phyloP scores from a whole-genome alignment of 2,888 invertebrate genomes.

The Drosophila paramelanica region DNA sequence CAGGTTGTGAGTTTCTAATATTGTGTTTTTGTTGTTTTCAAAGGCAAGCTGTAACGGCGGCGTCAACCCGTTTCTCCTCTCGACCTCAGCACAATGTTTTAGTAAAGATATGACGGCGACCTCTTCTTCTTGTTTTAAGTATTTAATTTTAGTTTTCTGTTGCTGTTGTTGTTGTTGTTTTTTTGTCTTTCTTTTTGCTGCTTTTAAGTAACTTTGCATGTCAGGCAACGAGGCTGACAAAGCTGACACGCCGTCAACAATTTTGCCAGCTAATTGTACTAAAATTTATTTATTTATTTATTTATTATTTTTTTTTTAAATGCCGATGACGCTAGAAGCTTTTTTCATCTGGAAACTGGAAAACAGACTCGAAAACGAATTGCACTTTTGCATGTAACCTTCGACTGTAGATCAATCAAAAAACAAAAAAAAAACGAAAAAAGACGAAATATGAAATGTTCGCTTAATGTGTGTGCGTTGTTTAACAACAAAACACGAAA shows the following conservation, averaged over 20 bases:
- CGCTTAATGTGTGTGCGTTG: conserved; percentile 12
- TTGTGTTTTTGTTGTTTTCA: conserved; percentile 20
- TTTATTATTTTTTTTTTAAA: conserved; percentile 54
- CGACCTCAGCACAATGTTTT: conserved; percentile 37
- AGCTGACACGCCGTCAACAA: conserved; percentile 53
- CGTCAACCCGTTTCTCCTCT: conserved; percentile 31
- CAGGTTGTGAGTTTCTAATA: conserved; percentile 5
- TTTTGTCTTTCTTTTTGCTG: conserved; percentile 28
- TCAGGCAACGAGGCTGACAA: conserved; percentile 57
- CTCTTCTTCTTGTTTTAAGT: conserved; percentile 55
- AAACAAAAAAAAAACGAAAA: conserved; percentile 19
- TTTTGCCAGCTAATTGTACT: conserved; percentile 74
- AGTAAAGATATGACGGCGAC: conserved; percentile 53
- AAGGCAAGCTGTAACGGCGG: conserved; percentile 46
- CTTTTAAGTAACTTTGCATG: conserved; percentile 77
- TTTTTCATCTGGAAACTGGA: conserved; percentile 56
- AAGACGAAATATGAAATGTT: conserved; percentile 38
- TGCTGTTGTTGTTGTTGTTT: conserved; percentile 15
- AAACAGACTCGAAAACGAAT: conserved; percentile 65
- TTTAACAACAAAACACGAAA: conserved; percentile 23
- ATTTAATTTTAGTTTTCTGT: conserved; percentile 32
- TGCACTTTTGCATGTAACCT: conserved; percentile 80
- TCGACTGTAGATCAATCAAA: conserved; percentile 79
- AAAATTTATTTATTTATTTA: conserved; percentile 68
- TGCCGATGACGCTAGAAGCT: conserved; percentile 49